These are phyloP conservation scores for Cotesia glomerata DNA, from an alignment of 1,140 invertebrate genomes.

Conservation along the genomic window DNA sequence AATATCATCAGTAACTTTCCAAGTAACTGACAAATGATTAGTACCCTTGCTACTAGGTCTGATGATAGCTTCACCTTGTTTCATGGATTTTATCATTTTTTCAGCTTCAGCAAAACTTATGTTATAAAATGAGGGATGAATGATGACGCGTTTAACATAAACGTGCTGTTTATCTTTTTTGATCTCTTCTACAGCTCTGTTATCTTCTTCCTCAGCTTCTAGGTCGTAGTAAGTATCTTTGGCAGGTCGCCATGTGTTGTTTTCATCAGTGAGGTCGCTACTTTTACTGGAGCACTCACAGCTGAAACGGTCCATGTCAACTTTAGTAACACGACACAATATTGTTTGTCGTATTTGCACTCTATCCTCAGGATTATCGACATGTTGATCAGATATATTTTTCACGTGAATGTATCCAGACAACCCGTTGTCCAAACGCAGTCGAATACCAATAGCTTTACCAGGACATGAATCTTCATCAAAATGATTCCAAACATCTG, in stretches of 20 bases:
- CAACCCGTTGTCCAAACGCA: slow-evolving; percentile 92
- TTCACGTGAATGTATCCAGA: slow-evolving; percentile 95
- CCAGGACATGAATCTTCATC: slow-evolving; percentile 95
- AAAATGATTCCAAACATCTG: slow-evolving; percentile 98
- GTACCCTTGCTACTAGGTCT: slow-evolving; percentile 95
- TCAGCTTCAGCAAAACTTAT: slow-evolving; percentile 93
- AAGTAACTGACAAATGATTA: slow-evolving; percentile 96
- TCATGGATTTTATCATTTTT: slow-evolving; percentile 88
- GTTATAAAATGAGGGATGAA: slow-evolving; percentile 97
- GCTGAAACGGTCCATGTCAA: slow-evolving; percentile 92
- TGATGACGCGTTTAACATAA: slow-evolving; percentile 94
- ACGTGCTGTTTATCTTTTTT: slow-evolving; percentile 82
- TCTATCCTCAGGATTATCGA: slow-evolving; percentile 90
- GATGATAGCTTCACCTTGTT: slow-evolving; percentile 95
- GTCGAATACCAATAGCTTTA: slow-evolving; percentile 88
- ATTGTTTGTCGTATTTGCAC: slow-evolving; percentile 88
- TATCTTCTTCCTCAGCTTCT: slow-evolving; percentile 83
- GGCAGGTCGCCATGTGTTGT: slow-evolving; percentile 86
- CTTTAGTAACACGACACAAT: slow-evolving; percentile 91
- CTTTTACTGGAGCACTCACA: slow-evolving; percentile 94
- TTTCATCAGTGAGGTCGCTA: slow-evolving; percentile 90
- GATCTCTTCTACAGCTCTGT: slow-evolving; percentile 78
- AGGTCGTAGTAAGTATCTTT: slow-evolving; percentile 93
- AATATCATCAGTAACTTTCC: slow-evolving; percentile 95
- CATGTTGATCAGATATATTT: slow-evolving; percentile 93